Conservation (phyloP, 37 sponge, comb jelly and placozoan species). For the Chondrilla cf. caribensis region DNA sequence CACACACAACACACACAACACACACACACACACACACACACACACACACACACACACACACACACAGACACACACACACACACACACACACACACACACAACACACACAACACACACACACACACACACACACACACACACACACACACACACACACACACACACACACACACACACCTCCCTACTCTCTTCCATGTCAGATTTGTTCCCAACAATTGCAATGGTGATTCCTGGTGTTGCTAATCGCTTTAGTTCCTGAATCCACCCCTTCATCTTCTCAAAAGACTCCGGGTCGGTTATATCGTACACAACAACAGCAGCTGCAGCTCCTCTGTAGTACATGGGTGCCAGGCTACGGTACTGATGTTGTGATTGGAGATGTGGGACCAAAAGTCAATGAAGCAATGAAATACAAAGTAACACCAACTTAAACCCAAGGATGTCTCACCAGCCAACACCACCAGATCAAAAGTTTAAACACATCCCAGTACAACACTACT, state of each 20-base stretch:
- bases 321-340: conserved; percentile 90
- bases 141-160: no score
- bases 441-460: neutral
- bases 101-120: no score
- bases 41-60: conserved; percentile 24
- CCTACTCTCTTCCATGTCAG: conserved; percentile 51
- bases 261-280: conserved; percentile 70
- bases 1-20: no score
- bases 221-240: conserved; percentile 60
- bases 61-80: neutral
- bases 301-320: conserved; percentile 81
- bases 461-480: neutral
- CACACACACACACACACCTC: conserved; percentile 36
- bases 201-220: conserved; percentile 73
- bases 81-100: conserved; percentile 54
- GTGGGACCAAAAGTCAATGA: neutral
- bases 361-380: conserved; percentile 22
- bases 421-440: neutral
- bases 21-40: no score
- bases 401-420: neutral
- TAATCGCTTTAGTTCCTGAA: conserved; percentile 67
- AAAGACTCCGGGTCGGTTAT: conserved; percentile 67
- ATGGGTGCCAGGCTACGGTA: conserved; percentile 87
- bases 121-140: no score
- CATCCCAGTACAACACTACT: no score